Conservation (phyloP, 2,113 vertebrate species). For the Argyrosomus japonicus region DNA sequence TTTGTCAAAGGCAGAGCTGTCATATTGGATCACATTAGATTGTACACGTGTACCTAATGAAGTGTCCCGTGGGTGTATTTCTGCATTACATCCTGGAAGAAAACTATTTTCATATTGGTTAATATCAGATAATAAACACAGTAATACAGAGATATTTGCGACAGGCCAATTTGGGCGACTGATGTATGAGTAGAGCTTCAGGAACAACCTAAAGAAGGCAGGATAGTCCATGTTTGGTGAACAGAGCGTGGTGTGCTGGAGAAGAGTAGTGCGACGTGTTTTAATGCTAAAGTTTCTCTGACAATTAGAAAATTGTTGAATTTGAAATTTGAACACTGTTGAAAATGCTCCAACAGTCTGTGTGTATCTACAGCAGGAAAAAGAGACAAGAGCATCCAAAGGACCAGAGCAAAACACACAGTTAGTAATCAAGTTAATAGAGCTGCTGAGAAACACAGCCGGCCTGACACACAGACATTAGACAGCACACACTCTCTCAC, state of each 20-base stretch:
- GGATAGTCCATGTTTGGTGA: background rate
- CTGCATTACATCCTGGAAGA: no score
- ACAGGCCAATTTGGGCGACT: no score
- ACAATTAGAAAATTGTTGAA: background rate
- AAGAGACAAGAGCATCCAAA: slow-evolving; percentile 17
- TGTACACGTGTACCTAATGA: no score
- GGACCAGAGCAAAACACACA: slow-evolving; percentile 20
- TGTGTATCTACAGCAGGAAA: slow-evolving; percentile 49
- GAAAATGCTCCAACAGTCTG: background rate
- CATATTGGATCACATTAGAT: no score
- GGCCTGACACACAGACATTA: slow-evolving; percentile 29
- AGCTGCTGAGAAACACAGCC: slow-evolving; percentile 21
- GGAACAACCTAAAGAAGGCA: background rate
- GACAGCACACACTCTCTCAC: background rate
- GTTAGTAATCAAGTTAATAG: slow-evolving; percentile 48
- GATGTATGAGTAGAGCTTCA: no score
- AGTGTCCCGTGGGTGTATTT: no score
- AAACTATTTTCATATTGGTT: no score
- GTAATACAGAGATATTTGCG: no score
- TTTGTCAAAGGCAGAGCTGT: no score
- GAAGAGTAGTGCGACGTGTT: background rate
- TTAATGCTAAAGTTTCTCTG: background rate
- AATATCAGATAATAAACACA: no score
- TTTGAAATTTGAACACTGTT: background rate
- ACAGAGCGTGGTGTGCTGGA: background rate